Evolutionary conservation across 2,797 vertebrate genomes (phyloP).

Genomic region (Crocidura indochinensis): DNA sequence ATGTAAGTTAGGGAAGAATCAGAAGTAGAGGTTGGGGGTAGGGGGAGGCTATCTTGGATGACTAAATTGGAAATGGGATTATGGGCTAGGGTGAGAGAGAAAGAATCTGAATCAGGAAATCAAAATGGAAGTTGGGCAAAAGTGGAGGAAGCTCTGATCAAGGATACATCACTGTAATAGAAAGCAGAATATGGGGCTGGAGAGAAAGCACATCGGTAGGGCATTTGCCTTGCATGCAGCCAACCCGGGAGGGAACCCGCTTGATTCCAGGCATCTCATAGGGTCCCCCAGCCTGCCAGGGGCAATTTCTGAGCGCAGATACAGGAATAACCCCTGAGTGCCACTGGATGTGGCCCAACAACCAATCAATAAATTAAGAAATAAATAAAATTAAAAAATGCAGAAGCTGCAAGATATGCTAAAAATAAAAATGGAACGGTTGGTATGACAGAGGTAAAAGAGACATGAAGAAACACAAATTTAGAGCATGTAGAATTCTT

Average conservation of each 20-base stretch:
- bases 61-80: not conserved
- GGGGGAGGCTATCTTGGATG: not conserved
- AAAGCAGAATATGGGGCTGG: not conserved
- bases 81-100: not conserved
- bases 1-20: conserved; percentile 25
- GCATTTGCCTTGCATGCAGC: too few species aligned
- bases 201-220: too few species aligned
- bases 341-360: too few species aligned
- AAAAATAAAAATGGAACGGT: conserved; percentile 28
- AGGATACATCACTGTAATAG: not conserved
- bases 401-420: not conserved
- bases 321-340: too few species aligned
- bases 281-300: too few species aligned
- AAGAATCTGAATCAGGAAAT: conserved; percentile 56
- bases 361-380: too few species aligned
- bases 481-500: conserved; percentile 23
- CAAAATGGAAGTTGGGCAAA: conserved; percentile 25
- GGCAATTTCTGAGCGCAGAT: too few species aligned
- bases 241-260: too few species aligned
- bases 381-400: not conserved
- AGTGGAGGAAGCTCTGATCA: not conserved
- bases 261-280: too few species aligned
- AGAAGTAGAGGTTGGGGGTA: not conserved
- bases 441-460: not conserved
- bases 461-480: conserved; percentile 3